Percentiles rank a stretch among this genome's conserved stretches.
phyloP scores from a whole-genome alignment of 2,797 vertebrate species.

The Centropyge bicolor region DNA sequence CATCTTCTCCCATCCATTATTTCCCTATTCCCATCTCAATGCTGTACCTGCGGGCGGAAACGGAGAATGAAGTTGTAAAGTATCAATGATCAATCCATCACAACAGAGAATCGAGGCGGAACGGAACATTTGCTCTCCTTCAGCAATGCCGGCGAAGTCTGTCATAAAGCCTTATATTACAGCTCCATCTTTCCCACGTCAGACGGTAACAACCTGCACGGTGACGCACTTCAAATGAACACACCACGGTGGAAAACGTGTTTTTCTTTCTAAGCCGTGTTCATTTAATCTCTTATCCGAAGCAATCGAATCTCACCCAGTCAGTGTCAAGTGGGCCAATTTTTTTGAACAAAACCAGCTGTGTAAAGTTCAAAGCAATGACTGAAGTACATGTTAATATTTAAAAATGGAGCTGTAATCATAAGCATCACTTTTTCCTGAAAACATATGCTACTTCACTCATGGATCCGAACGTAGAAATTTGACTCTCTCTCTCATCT shows the following conservation, averaged over 20 bases:
- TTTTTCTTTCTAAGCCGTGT: neutral
- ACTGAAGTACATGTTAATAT: neutral
- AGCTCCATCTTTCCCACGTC: slow-evolving; percentile 38
- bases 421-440: neutral
- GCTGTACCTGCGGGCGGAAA: slow-evolving; percentile 46
- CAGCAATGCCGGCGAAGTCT: slow-evolving; percentile 14
- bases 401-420: slow-evolving; percentile 51
- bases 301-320: slow-evolving; percentile 27
- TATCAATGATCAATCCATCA: slow-evolving; percentile 56
- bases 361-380: slow-evolving; percentile 10
- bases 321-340: neutral
- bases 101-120: slow-evolving; percentile 24
- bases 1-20: slow-evolving; percentile 21
- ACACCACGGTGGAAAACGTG: neutral
- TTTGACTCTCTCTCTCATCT: slow-evolving; percentile 39
- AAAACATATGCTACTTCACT: slow-evolving; percentile 36
- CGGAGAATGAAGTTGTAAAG: slow-evolving; percentile 51
- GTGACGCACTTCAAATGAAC: slow-evolving; percentile 28
- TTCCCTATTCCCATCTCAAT: slow-evolving; percentile 42
- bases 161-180: slow-evolving; percentile 48
- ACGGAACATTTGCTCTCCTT: slow-evolving; percentile 30
- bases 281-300: slow-evolving; percentile 3
- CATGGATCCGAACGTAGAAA: slow-evolving; percentile 50
- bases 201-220: neutral
- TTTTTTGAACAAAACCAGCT: slow-evolving; percentile 9